These are phyloP conservation scores for Macrostomum lignano DNA, from an alignment of 1,140 invertebrate genomes.

Conservation along the genomic window DNA sequence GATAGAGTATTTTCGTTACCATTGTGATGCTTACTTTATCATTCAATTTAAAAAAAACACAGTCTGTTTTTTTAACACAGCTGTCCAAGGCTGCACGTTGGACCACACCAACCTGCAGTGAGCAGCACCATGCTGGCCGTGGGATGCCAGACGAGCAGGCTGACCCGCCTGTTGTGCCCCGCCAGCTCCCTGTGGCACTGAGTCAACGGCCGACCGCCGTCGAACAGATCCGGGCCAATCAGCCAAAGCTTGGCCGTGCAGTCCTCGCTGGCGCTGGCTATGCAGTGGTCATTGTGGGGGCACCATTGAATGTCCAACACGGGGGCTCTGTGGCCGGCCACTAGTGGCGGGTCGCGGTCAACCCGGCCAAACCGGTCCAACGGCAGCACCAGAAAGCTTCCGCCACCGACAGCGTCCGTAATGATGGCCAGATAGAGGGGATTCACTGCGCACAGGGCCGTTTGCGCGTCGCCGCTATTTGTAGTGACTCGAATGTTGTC, in stretches of 20 bases:
- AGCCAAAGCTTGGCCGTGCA: slow-evolving; percentile 79
- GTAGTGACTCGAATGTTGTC: slow-evolving; percentile 93
- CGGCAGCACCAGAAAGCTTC: slow-evolving; percentile 84
- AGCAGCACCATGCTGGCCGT: slow-evolving; percentile 73
- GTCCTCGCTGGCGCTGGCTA: slow-evolving; percentile 89
- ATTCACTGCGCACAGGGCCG: slow-evolving; percentile 88
- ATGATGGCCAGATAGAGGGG: slow-evolving; percentile 96
- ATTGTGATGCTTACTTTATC: no score
- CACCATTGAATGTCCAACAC: slow-evolving; percentile 95
- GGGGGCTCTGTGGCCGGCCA: slow-evolving; percentile 85
- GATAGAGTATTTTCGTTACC: no score
- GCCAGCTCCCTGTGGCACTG: slow-evolving; percentile 72
- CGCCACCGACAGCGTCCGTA: slow-evolving; percentile 86
- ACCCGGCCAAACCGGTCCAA: slow-evolving; percentile 73
- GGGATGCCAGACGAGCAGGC: slow-evolving; percentile 84
- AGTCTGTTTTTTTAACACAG: no score
- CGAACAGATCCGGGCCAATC: slow-evolving; percentile 61
- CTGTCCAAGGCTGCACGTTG: no score
- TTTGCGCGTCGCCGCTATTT: slow-evolving; percentile 87
- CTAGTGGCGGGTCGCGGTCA: slow-evolving; percentile 63
- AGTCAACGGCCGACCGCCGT: slow-evolving; percentile 50
- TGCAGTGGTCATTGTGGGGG: slow-evolving; percentile 89
- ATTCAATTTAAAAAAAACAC: no score
- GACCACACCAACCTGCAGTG: slow-evolving; percentile 34
- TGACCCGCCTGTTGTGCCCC: slow-evolving; percentile 67